Conservation (phyloP, 2,797 vertebrate genomes). For the Acanthurus tractus region DNA sequence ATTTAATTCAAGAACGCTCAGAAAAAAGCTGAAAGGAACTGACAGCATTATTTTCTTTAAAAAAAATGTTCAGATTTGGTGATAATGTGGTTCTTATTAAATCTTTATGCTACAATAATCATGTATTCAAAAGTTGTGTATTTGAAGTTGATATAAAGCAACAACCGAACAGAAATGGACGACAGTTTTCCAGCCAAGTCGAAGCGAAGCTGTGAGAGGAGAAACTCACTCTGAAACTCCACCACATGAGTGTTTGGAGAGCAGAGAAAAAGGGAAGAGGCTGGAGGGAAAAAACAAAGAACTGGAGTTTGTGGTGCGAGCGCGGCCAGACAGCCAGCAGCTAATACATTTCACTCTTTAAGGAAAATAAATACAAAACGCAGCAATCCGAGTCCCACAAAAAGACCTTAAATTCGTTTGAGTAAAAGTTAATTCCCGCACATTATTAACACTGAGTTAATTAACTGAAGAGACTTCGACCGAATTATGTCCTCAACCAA, state of each 20-base stretch:
- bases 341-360: not conserved
- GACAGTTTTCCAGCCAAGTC: no score
- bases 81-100: no score
- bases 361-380: not conserved
- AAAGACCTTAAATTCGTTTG: not conserved
- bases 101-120: no score
- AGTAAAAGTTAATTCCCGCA: no score
- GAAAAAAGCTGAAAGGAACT: no score
- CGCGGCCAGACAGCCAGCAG: not conserved
- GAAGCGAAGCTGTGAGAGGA: not conserved
- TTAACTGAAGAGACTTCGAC: not conserved
- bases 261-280: not conserved
- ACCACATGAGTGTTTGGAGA: not conserved
- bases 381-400: not conserved
- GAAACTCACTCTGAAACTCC: not conserved
- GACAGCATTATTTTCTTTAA: no score
- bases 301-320: not conserved
- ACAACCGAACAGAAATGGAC: not conserved
- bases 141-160: not conserved
- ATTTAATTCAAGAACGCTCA: no score
- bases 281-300: not conserved
- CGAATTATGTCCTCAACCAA: not conserved
- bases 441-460: not conserved
- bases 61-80: no score
- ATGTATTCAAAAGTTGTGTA: not conserved